Evolutionary conservation across 2,113 vertebrate genomes (phyloP).

Genomic region (Nettapus auritus): DNA sequence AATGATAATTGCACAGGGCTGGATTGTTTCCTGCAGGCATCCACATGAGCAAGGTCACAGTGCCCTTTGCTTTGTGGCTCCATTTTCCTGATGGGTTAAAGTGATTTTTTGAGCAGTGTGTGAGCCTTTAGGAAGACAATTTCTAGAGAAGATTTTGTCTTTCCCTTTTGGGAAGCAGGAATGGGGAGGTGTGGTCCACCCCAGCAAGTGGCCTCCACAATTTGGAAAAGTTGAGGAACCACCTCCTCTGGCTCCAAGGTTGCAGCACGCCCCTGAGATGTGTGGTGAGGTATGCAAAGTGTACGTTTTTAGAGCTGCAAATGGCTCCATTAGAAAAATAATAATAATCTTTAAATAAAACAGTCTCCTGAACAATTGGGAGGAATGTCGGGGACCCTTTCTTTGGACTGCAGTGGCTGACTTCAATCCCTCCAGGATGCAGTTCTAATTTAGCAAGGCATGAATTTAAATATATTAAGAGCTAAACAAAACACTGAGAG

Average conservation of each 20-base stretch:
- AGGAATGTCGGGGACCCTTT: not conserved
- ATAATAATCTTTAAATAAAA: not conserved
- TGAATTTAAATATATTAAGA: slow-evolving; percentile 71
- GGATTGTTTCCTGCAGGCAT: not conserved
- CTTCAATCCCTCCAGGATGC: not conserved
- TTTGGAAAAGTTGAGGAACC: not conserved
- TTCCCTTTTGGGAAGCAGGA: not conserved
- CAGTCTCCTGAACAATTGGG: not conserved
- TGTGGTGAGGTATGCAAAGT: accelerated
- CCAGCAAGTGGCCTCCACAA: not conserved
- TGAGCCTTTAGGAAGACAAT: not conserved
- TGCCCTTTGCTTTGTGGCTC: accelerated
- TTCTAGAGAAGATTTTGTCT: not conserved
- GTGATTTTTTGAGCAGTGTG: accelerated
- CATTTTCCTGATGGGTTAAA: accelerated
- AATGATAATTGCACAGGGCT: not conserved
- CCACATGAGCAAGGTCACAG: not conserved
- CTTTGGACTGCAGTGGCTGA: not conserved
- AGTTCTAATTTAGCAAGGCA: slow-evolving; percentile 55
- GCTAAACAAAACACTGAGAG: slow-evolving; percentile 57
- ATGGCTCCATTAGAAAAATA: not conserved
- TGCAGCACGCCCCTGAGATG: not conserved
- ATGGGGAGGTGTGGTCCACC: not conserved
- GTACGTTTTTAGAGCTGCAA: not conserved
- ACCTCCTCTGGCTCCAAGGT: not conserved